phyloP scores from a whole-genome alignment of 1,140 invertebrate genomes.

The Antheraea mylitta region DNA sequence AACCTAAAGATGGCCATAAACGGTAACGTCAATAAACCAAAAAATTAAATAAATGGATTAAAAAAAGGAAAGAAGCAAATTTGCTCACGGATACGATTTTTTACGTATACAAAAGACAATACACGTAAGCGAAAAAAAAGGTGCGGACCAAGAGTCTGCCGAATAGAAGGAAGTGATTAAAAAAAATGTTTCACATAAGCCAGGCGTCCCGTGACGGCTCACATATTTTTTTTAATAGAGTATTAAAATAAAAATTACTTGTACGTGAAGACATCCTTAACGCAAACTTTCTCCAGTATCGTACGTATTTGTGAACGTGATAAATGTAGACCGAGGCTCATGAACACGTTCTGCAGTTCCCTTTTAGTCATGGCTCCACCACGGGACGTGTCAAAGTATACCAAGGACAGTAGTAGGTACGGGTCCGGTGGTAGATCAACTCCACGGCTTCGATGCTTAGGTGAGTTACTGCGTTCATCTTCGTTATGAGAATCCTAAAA shows the following conservation, averaged over 20 bases:
- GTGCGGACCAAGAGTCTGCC: no score
- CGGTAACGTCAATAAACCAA: no score
- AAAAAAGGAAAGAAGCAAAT: no score
- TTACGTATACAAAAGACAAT: no score
- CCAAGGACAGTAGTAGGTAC: conserved; percentile 91
- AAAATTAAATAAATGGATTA: no score
- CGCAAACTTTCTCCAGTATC: conserved; percentile 64
- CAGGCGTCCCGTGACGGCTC: no score
- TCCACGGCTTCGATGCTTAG: conserved; percentile 49
- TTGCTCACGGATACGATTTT: no score
- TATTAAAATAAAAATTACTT: conserved; percentile 44
- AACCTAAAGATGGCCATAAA: no score
- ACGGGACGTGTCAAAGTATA: conserved; percentile 96
- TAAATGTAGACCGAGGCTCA: conserved; percentile 91
- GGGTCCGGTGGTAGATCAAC: conserved; percentile 86
- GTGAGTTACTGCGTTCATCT: conserved; percentile 78
- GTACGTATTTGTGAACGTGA: conserved; percentile 91
- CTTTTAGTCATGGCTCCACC: conserved; percentile 94
- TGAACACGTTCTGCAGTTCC: conserved; percentile 95
- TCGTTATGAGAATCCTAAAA: conserved; percentile 68
- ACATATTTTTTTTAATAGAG: no score
- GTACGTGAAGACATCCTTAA: conserved; percentile 62
- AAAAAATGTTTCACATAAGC: no score
- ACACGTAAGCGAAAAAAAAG: no score
- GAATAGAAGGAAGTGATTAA: no score